A percentile compares a stretch with the other conserved stretches of the same genome.
phyloP scores from a whole-genome alignment of 2,888 invertebrate species.

The Oeneis ivallda region DNA sequence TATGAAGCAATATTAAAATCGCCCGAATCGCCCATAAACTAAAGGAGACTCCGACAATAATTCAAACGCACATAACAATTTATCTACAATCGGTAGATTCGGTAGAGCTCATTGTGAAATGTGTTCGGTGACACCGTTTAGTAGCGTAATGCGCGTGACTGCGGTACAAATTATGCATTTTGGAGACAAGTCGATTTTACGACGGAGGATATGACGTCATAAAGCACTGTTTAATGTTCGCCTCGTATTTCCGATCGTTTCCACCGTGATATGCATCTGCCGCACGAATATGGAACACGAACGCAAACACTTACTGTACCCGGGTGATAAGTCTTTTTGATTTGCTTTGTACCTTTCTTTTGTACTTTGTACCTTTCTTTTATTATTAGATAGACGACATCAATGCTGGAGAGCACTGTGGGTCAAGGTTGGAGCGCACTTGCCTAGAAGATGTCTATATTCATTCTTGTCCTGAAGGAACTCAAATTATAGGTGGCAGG shows the following conservation, averaged over 20 bases:
- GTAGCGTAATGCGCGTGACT: constrained; percentile 79
- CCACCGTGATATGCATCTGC: constrained; percentile 63
- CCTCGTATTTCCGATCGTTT: constrained; percentile 70
- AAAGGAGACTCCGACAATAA: constrained; percentile 74
- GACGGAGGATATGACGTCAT: constrained; percentile 79
- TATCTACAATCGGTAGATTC: constrained; percentile 76
- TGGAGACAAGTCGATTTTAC: constrained; percentile 78
- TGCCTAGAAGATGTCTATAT: no score
- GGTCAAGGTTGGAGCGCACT: no score
- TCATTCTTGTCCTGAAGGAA: no score
- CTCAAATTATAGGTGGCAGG: no score
- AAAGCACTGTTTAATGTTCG: constrained; percentile 77
- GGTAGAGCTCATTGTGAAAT: constrained; percentile 76
- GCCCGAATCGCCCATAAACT: constrained; percentile 66
- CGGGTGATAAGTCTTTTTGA: constrained; percentile 20
- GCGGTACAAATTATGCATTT: constrained; percentile 80
- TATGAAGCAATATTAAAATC: constrained; percentile 78
- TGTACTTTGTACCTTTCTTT: no score
- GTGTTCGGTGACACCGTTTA: constrained; percentile 81
- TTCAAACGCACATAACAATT: constrained; percentile 78
- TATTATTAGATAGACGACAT: no score
- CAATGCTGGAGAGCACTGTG: no score
- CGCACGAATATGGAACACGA: constrained; percentile 56
- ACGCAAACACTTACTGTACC: constrained; percentile 31
- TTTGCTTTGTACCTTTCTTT: not conserved